These are phyloP conservation scores for Cremastinae sp. DNA, from an alignment of 2,888 invertebrate genomes.

Conservation along the genomic window DNA sequence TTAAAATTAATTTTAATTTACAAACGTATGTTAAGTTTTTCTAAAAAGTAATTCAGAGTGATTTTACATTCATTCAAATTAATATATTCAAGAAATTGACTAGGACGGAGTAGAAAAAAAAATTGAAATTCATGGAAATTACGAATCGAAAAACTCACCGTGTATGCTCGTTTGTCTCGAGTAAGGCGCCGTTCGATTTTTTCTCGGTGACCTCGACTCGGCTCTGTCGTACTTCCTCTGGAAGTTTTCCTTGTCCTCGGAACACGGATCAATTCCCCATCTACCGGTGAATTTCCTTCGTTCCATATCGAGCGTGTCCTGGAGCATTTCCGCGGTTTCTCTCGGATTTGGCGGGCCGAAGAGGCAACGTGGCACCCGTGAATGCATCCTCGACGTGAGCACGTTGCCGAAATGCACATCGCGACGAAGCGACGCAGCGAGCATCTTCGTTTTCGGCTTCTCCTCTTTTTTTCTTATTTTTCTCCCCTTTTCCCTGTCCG, in stretches of 20 bases:
- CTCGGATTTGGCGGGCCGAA: conserved; percentile 84
- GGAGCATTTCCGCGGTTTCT: conserved; percentile 83
- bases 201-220: conserved; percentile 71
- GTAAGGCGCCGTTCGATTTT: conserved; percentile 71
- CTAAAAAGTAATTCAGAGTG: no score
- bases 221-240: conserved; percentile 67
- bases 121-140: no score
- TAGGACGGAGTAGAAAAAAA: conserved; percentile 1
- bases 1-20: no score
- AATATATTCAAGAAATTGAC: conserved; percentile 5
- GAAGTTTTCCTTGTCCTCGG: conserved; percentile 76
- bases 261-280: conserved; percentile 82
- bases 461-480: conserved; percentile 11
- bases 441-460: conserved; percentile 67
- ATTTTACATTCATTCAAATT: no score
- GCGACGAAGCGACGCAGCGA: conserved; percentile 74
- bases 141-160: conserved; percentile 70
- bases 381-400: conserved; percentile 71
- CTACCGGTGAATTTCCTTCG: conserved; percentile 83
- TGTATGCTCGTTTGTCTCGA: conserved; percentile 76
- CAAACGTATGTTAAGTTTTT: no score
- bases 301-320: conserved; percentile 83
- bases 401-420: conserved; percentile 75
- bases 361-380: conserved; percentile 80
- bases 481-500: conserved; percentile 8